Conservation (phyloP, 2,888 invertebrate genomes). For the Leptura quadrifasciata region DNA sequence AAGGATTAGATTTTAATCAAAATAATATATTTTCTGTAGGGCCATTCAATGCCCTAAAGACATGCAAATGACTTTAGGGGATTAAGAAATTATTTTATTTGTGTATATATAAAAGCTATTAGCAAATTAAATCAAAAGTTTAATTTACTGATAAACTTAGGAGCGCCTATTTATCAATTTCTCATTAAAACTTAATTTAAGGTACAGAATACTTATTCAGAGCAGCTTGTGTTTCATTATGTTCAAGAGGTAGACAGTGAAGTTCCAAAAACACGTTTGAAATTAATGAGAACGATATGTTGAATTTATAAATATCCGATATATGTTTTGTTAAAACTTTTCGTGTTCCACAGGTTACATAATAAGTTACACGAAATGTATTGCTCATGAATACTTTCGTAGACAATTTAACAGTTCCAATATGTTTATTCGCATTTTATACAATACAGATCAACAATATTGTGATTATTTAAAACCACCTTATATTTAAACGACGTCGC, state of each 20-base stretch:
- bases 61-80: conserved; percentile 20
- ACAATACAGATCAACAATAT: too few relatives aligned
- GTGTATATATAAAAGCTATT: conserved; percentile 31
- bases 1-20: conserved; percentile 22
- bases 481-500: too few relatives aligned
- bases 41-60: conserved; percentile 20
- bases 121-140: conserved; percentile 36
- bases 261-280: neutral
- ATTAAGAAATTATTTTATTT: conserved; percentile 28
- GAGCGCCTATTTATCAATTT: conserved; percentile 25
- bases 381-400: too few relatives aligned
- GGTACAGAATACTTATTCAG: neutral
- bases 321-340: too few relatives aligned
- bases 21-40: conserved; percentile 14
- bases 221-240: neutral
- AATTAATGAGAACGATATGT: neutral
- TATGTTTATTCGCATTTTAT: too few relatives aligned
- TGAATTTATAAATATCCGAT: too few relatives aligned
- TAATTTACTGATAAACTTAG: conserved; percentile 24
- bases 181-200: conserved; percentile 30
- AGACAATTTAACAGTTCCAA: too few relatives aligned
- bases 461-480: too few relatives aligned
- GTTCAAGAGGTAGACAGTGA: neutral
- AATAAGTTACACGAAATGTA: too few relatives aligned
- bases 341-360: too few relatives aligned